Conservation (phyloP, 2,797 vertebrate species). For the Gambelia wislizenii region DNA sequence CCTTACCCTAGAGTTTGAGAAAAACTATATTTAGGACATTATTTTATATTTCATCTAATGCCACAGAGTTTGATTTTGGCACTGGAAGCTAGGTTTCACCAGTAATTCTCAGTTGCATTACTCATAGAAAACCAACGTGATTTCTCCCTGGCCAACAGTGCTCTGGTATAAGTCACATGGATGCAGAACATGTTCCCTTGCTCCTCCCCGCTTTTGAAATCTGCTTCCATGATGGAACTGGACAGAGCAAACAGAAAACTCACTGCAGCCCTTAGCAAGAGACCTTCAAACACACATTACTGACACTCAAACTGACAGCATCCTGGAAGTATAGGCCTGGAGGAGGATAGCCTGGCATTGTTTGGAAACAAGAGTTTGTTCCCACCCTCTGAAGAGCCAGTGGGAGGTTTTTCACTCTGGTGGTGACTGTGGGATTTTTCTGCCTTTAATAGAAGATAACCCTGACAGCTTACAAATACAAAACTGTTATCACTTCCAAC, state of each 20-base stretch:
- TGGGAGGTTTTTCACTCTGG: not conserved
- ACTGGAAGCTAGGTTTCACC: not conserved
- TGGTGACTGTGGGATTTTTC: too few species aligned
- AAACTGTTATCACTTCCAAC: not conserved
- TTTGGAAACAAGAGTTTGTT: not conserved
- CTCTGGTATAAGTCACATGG: not conserved
- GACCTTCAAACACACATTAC: not conserved
- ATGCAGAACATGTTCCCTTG: not conserved
- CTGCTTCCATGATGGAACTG: not conserved
- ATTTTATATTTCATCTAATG: not conserved
- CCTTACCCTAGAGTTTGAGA: not conserved
- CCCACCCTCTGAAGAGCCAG: not conserved
- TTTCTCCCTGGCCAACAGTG: not conserved
- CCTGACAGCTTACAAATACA: not conserved
- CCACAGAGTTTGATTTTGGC: not conserved
- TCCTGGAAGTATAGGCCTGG: not conserved
- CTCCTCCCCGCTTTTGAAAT: not conserved
- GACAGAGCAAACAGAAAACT: not conserved
- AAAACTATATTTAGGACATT: not conserved
- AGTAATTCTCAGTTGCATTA: not conserved
- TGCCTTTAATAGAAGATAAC: not conserved
- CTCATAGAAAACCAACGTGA: not conserved
- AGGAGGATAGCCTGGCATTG: not conserved
- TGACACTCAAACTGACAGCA: not conserved
- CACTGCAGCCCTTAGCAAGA: not conserved